These are phyloP conservation scores for Triplophysa tibetana DNA, from an alignment of 2,113 vertebrate species.

Conservation along the genomic window DNA sequence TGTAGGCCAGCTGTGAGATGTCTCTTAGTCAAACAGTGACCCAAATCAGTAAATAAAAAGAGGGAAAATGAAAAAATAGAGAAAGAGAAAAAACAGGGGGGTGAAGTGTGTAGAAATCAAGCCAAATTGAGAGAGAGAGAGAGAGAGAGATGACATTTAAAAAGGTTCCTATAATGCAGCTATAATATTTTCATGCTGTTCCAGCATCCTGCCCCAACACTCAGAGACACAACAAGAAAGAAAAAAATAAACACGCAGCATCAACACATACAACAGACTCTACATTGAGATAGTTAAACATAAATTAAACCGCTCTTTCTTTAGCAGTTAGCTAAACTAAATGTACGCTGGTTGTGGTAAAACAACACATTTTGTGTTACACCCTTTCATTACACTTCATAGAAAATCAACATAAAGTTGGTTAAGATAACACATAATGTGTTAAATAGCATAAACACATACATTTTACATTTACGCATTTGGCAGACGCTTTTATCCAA, in stretches of 20 bases:
- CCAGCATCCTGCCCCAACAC: slow-evolving; percentile 56
- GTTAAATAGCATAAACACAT: too few species aligned
- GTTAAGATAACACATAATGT: not conserved
- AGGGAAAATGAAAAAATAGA: slow-evolving; percentile 22
- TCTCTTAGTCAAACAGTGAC: slow-evolving; percentile 74
- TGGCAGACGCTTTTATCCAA: too few species aligned
- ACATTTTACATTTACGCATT: too few species aligned
- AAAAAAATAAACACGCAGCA: slow-evolving; percentile 21
- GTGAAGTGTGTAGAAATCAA: slow-evolving; percentile 11
- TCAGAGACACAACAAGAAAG: slow-evolving; percentile 15
- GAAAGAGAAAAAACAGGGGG: not conserved
- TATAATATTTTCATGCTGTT: slow-evolving; percentile 64
- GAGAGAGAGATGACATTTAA: slow-evolving; percentile 60
- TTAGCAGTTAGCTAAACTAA: not conserved
- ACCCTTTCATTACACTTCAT: too few species aligned
- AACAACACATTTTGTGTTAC: too few species aligned
- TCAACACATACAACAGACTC: not conserved
- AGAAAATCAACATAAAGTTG: not conserved
- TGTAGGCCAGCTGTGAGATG: slow-evolving; percentile 72
- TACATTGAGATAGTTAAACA: not conserved
- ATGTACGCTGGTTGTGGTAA: too few species aligned
- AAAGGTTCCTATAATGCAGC: slow-evolving; percentile 59
- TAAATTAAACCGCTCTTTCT: not conserved
- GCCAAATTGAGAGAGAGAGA: not conserved
- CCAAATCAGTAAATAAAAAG: slow-evolving; percentile 72